Evolutionary conservation across 2,113 vertebrate genomes (phyloP).

Genomic region (Nymphicus hollandicus): DNA sequence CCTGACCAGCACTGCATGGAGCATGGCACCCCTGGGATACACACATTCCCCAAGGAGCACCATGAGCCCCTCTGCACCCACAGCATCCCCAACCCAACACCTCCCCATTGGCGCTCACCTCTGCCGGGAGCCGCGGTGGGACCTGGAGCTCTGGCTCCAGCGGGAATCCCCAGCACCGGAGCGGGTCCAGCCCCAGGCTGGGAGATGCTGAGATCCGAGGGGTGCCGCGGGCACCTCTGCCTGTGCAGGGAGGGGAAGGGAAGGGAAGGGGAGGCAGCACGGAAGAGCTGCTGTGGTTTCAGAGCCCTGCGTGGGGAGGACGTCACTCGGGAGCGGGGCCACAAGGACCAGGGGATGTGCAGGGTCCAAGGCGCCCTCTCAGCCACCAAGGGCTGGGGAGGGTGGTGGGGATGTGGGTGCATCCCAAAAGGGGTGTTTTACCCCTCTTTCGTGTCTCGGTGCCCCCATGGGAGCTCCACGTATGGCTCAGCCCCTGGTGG

Average conservation of each 20-base stretch:
- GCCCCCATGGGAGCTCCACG: neutral
- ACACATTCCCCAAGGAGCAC: fast-evolving
- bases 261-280: neutral
- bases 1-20: neutral
- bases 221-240: neutral
- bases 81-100: fast-evolving
- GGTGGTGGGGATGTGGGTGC: neutral
- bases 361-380: neutral
- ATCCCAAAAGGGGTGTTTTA: neutral
- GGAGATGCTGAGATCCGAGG: neutral
- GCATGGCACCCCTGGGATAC: neutral
- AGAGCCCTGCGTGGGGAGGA: neutral
- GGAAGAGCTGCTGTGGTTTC: neutral
- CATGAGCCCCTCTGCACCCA: neutral
- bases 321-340: neutral
- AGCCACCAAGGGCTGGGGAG: neutral
- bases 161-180: neutral
- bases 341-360: neutral
- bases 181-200: no score
- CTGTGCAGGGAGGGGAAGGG: neutral
- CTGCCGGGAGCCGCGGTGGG: fast-evolving
- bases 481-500: neutral
- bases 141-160: neutral
- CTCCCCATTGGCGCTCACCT: neutral
- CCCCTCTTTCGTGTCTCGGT: neutral